Base-by-base conservation (phyloP, 1,140 invertebrate genomes). In the Oppia nitens region DNA sequence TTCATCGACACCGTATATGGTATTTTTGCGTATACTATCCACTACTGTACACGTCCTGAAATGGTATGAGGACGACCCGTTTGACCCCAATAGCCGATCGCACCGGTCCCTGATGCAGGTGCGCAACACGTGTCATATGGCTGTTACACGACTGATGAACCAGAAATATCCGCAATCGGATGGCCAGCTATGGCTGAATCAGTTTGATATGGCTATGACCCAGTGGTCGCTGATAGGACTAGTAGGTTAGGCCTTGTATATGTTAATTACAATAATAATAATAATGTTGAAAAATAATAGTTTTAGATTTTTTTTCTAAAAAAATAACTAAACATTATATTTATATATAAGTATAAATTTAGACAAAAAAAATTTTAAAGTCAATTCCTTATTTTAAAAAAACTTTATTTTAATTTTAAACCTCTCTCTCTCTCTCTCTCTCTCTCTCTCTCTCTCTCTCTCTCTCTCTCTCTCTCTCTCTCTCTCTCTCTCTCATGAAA, bases 131-230 rank as follows among this genome's bases (percentile, higher is more conserved):
- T 54, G 60, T 24, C 60, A 62, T 32, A 58, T 29, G 57, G 20
- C 21, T 2, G 56, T 62, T 20, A 20, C n/a, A n/a, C 12, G 24
- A 21, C 17, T 47, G 27, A 59, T 62, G 40, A 57, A 57, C 40
- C 26, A 45, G 2, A 57, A 57, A 52, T 57, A 57, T 49, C 56
- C 40, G 20, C 56, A 47, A 32, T 2, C 9, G 3, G 47, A 57
- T 57, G n/a, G n/a, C n/a, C 23, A 29, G 40, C 25, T 20, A 11
- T 57, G 56, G 56, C 23, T 62, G n/a, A 53, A 25, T 4, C 69
- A 70, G 56, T 70, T 69, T 53, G 69, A 70, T 32, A 70, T 70
- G 69, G 64, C 65, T 0, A 53, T 70, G 11, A 68, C 68, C 0
- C 68, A 70, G 40, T 66, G 65, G 55, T 67, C 68, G 6, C 67